Evolutionary conservation across 2,888 invertebrate species (phyloP).

Genomic region (Crocallis elinguaria): DNA sequence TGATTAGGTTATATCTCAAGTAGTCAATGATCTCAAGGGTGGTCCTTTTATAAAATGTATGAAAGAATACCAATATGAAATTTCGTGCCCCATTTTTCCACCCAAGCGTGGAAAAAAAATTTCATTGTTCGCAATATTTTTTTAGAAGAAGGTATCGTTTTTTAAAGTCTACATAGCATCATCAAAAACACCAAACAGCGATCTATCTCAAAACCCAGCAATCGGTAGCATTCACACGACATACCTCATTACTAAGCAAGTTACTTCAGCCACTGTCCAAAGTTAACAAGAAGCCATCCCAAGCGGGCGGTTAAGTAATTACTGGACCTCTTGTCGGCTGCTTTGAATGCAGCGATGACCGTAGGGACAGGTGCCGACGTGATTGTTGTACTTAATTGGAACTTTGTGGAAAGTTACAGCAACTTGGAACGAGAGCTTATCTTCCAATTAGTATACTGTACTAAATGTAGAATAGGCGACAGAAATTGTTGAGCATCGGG

Average conservation of each 20-base stretch:
- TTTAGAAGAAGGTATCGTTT: too few relatives aligned
- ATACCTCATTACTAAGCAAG: neutral
- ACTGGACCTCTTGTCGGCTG: neutral
- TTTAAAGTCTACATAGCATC: too few relatives aligned
- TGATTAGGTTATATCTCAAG: too few relatives aligned
- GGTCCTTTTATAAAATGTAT: too few relatives aligned
- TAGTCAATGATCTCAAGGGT: too few relatives aligned
- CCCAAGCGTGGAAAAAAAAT: too few relatives aligned
- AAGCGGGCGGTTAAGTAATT: slow-evolving; percentile 6
- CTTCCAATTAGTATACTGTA: too few relatives aligned
- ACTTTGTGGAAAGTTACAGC: neutral
- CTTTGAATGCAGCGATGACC: slow-evolving; percentile 6
- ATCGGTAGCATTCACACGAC: neutral
- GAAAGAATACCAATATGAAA: too few relatives aligned
- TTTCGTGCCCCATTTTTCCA: too few relatives aligned
- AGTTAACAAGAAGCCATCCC: slow-evolving; percentile 7
- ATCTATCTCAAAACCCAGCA: neutral
- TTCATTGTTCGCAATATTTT: too few relatives aligned
- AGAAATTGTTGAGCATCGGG: too few relatives aligned
- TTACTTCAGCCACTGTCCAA: neutral
- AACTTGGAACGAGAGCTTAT: neutral
- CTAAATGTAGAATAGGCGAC: too few relatives aligned
- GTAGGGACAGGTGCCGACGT: slow-evolving; percentile 4
- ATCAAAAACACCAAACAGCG: neutral
- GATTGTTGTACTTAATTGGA: neutral